A percentile compares a stretch with the other conserved stretches of the same genome.
Conservation (phyloP, 2,888 invertebrate genomes). For the Uropetala carovei region DNA sequence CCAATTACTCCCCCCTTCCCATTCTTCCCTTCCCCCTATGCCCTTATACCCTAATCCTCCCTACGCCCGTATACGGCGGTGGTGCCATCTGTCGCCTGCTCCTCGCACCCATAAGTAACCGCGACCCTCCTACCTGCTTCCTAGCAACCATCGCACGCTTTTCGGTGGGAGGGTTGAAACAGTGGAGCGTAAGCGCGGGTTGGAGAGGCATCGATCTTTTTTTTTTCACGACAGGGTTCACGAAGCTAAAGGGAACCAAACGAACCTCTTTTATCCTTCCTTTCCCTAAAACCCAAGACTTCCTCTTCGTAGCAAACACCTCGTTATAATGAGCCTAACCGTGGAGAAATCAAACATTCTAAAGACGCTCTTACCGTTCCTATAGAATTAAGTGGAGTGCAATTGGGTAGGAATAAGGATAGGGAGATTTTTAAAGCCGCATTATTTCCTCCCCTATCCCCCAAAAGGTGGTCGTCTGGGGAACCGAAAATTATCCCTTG, state of each 20-base stretch:
- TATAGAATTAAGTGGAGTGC: not conserved
- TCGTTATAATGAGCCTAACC: not conserved
- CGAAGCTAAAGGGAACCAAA: too few species aligned
- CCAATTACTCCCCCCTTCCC: not conserved
- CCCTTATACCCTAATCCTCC: too few species aligned
- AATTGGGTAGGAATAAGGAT: not conserved
- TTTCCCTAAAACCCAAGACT: not conserved
- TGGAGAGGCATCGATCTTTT: not conserved
- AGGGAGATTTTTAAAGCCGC: not conserved
- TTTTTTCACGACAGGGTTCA: too few species aligned
- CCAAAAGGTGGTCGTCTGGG: not conserved
- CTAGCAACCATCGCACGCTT: not conserved
- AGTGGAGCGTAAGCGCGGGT: not conserved
- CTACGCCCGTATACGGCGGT: not conserved
- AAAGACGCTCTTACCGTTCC: not conserved
- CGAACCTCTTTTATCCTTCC: too few species aligned
- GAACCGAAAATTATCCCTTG: not conserved
- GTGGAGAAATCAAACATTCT: not conserved
- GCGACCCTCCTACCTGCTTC: not conserved
- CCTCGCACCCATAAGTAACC: slow-evolving; percentile 10
- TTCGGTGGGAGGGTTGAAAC: not conserved
- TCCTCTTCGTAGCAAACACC: not conserved
- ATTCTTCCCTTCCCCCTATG: too few species aligned
- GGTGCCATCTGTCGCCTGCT: slow-evolving; percentile 14
- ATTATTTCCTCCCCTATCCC: not conserved